Percentiles rank a stretch among this genome's conserved stretches.
phyloP scores from a whole-genome alignment of 1,140 invertebrate genomes.

The Diploscapter pachys region DNA sequence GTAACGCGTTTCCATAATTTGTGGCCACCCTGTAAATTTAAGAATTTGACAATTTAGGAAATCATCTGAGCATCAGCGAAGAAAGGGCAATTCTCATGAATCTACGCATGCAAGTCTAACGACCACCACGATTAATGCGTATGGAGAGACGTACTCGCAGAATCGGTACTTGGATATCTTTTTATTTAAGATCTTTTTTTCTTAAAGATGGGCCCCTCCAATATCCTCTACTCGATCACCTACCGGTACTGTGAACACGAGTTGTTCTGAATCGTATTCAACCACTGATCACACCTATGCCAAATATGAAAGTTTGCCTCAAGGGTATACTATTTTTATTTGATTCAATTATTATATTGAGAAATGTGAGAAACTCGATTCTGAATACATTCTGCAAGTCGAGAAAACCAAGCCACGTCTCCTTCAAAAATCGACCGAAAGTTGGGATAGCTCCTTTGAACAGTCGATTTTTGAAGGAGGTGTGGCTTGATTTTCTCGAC shows the following conservation, averaged over 20 bases:
- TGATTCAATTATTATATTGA: neutral
- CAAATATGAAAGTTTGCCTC: neutral
- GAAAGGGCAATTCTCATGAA: slow-evolving; percentile 3
- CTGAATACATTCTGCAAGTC: neutral
- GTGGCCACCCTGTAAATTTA: too few species aligned
- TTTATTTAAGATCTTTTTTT: neutral
- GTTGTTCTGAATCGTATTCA: slow-evolving; percentile 6
- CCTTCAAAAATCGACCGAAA: slow-evolving; percentile 1
- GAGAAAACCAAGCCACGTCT: neutral
- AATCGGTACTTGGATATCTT: neutral
- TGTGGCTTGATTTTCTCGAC: too few species aligned
- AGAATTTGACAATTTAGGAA: slow-evolving; percentile 8
- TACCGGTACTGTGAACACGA: slow-evolving; percentile 14
- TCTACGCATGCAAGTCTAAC: slow-evolving; percentile 12
- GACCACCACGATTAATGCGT: slow-evolving; percentile 14
- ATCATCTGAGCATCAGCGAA: neutral
- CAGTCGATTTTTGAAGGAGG: neutral
- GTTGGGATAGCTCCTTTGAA: neutral
- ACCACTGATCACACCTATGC: slow-evolving; percentile 7
- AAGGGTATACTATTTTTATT: slow-evolving; percentile 2
- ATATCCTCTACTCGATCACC: neutral
- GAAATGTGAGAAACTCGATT: neutral
- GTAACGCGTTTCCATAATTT: too few species aligned
- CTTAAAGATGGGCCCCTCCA: neutral
- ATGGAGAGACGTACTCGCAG: slow-evolving; percentile 1